Conservation (phyloP, 2,888 invertebrate genomes). For the Alloscopus bannaensis region DNA sequence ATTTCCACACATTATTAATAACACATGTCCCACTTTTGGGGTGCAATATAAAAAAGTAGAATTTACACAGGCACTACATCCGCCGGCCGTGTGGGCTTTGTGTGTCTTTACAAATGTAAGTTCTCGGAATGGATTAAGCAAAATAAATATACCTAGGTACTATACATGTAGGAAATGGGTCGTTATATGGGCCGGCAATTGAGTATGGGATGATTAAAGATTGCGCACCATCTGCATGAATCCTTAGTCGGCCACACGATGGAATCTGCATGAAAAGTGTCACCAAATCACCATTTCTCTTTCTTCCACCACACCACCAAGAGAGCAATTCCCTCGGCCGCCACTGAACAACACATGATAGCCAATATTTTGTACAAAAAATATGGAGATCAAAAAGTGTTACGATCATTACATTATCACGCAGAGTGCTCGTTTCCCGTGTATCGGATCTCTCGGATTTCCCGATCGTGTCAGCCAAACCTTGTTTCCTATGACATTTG, state of each 20-base stretch:
- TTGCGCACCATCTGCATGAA: too few species aligned
- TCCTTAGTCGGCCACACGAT: too few species aligned
- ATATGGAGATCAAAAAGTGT: too few species aligned
- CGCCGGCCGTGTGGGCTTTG: not conserved
- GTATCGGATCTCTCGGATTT: slow-evolving; percentile 27
- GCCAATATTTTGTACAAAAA: too few species aligned
- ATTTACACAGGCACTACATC: not conserved
- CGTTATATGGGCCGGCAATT: slow-evolving; percentile 37
- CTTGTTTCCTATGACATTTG: slow-evolving; percentile 36
- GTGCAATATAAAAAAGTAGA: not conserved
- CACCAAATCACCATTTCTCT: slow-evolving; percentile 6
- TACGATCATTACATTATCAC: too few species aligned
- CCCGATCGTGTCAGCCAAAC: slow-evolving; percentile 8
- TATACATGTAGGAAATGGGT: slow-evolving; percentile 47
- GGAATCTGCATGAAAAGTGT: too few species aligned
- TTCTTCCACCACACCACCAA: too few species aligned
- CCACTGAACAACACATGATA: too few species aligned
- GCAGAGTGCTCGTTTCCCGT: too few species aligned
- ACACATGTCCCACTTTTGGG: slow-evolving; percentile 38
- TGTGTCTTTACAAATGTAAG: too few species aligned
- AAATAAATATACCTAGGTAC: too few species aligned
- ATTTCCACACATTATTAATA: slow-evolving; percentile 54
- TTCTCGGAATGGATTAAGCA: not conserved
- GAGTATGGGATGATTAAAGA: slow-evolving; percentile 14
- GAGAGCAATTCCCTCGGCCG: too few species aligned